Percentiles rank a stretch among this genome's conserved stretches.
phyloP scores from a whole-genome alignment of 2,888 invertebrate species.

The Thymelicus lineola region DNA sequence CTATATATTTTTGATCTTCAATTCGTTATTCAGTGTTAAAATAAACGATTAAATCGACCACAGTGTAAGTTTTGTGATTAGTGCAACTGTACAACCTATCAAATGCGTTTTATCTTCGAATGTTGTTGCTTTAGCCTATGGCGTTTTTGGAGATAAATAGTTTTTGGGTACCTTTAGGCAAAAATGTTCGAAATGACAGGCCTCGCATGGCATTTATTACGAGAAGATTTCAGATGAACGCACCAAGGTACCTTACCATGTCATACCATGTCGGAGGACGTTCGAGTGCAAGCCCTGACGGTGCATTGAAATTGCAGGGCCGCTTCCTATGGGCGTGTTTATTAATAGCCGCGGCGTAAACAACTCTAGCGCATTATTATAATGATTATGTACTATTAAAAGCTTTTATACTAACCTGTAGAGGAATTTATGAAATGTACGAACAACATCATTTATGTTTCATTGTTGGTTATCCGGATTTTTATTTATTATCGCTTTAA shows the following conservation, averaged over 20 bases:
- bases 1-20: too few relatives aligned
- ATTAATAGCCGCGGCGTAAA: conserved; percentile 39
- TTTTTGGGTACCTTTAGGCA: too few relatives aligned
- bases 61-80: too few relatives aligned
- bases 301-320: conserved; percentile 30
- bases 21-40: background rate
- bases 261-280: background rate
- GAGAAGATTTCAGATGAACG: too few relatives aligned
- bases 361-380: conserved; percentile 29
- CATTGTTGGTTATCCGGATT: background rate
- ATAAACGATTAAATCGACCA: background rate
- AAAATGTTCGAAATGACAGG: too few relatives aligned
- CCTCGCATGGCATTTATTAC: too few relatives aligned
- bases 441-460: conserved; percentile 4
- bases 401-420: conserved; percentile 34
- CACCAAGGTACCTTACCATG: too few relatives aligned
- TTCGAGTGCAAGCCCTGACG: conserved; percentile 15
- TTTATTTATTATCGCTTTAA: too few relatives aligned
- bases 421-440: conserved; percentile 37
- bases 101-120: too few relatives aligned
- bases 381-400: conserved; percentile 26
- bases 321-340: conserved; percentile 42
- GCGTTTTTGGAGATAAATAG: too few relatives aligned
- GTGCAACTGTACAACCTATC: too few relatives aligned
- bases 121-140: too few relatives aligned